Evolutionary conservation across 2,888 invertebrate species (phyloP).

Genomic region (Tubulanus polymorphus): DNA sequence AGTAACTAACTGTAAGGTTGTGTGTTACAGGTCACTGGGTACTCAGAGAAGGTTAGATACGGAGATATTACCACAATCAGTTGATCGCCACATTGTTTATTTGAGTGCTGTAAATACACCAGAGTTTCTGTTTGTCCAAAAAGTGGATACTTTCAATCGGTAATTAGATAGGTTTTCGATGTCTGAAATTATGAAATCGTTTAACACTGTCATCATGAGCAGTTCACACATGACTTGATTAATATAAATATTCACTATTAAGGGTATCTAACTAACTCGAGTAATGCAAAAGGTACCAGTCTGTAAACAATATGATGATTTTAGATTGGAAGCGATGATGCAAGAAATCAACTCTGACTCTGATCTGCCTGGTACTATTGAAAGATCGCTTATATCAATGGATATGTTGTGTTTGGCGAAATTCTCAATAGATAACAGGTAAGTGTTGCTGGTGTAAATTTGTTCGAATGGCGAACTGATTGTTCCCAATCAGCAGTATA

Average conservation of each 20-base stretch:
- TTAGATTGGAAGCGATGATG: not conserved
- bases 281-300: no score
- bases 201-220: no score
- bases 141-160: not conserved
- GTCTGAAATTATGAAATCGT: no score
- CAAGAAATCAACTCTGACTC: not conserved
- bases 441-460: slow-evolving; percentile 38
- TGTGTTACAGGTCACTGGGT: no score
- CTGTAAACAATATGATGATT: no score
- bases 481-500: no score
- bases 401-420: slow-evolving; percentile 14
- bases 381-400: slow-evolving; percentile 1
- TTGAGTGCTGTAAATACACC: not conserved
- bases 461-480: slow-evolving; percentile 34
- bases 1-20: no score
- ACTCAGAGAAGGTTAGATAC: no score
- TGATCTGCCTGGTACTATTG: not conserved
- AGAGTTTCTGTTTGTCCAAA: not conserved
- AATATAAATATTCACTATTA: no score
- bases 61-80: not conserved
- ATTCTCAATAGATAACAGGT: slow-evolving; percentile 11
- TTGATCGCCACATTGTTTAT: not conserved
- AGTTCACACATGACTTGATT: no score
- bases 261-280: no score
- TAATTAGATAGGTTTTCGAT: no score